Evolutionary conservation across 2,113 vertebrate genomes (phyloP).

Genomic region (Asarcornis scutulata): DNA sequence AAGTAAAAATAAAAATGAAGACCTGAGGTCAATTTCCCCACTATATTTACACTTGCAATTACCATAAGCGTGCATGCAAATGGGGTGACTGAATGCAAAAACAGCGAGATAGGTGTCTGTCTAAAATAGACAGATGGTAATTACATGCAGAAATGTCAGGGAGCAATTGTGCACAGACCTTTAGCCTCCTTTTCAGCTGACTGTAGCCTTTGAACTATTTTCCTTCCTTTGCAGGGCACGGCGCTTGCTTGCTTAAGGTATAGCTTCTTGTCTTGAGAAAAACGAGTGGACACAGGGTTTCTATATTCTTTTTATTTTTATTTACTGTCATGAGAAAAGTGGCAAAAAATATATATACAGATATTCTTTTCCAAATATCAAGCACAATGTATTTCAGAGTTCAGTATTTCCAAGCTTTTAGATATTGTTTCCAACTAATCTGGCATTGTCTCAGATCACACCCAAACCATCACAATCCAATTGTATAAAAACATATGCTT

Average conservation of each 20-base stretch:
- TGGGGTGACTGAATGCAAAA: background rate
- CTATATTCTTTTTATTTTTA: background rate
- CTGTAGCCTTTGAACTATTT: conserved; percentile 24
- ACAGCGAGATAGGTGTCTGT: conserved; percentile 5
- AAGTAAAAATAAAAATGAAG: background rate
- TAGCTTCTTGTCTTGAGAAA: background rate
- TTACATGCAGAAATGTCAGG: conserved; percentile 30
- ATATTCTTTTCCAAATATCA: background rate
- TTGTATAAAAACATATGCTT: background rate
- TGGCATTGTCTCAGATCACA: background rate
- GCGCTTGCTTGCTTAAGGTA: background rate
- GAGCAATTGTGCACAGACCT: background rate
- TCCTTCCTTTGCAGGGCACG: background rate
- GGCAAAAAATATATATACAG: background rate
- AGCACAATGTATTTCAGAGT: background rate
- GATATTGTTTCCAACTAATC: background rate
- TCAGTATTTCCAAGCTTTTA: background rate
- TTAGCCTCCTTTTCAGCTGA: conserved; percentile 23
- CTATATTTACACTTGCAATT: conserved; percentile 39
- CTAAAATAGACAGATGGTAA: background rate
- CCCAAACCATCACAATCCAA: background rate
- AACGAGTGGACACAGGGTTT: background rate
- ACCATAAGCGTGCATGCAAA: conserved; percentile 8
- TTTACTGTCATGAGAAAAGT: background rate
- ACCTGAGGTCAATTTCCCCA: background rate